These are phyloP conservation scores for Mohoua ochrocephala DNA, from an alignment of 2,113 vertebrate genomes.

Conservation along the genomic window DNA sequence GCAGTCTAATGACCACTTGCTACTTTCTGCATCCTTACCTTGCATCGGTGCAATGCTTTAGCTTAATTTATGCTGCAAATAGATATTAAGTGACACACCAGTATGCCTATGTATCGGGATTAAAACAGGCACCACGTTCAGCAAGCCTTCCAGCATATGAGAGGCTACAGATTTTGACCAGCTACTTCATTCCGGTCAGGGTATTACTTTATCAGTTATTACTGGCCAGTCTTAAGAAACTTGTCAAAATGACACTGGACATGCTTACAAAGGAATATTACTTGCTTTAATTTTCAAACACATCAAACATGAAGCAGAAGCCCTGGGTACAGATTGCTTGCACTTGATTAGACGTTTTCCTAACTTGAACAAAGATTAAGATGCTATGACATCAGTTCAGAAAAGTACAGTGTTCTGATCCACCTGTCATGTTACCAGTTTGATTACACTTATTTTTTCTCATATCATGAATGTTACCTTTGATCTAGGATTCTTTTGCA, in stretches of 20 bases:
- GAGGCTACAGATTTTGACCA: background rate
- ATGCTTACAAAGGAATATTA: background rate
- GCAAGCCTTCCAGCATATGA: background rate
- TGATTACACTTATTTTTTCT: background rate
- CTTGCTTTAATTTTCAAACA: background rate
- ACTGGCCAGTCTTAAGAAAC: background rate
- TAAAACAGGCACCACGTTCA: background rate
- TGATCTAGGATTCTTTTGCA: background rate
- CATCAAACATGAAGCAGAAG: background rate
- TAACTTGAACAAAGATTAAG: background rate
- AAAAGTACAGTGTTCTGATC: background rate
- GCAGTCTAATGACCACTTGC: background rate
- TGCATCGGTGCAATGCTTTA: background rate
- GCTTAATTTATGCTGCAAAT: background rate
- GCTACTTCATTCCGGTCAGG: background rate
- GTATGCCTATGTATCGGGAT: background rate
- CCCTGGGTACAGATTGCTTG: background rate
- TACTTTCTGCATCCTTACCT: background rate
- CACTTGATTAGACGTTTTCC: background rate
- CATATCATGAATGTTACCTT: background rate
- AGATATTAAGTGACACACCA: background rate
- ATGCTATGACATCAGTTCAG: background rate
- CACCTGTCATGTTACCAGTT: background rate
- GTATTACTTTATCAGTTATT: background rate
- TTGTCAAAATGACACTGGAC: background rate